Evolutionary conservation across 2,888 invertebrate species (phyloP), one percentile per base, ranked within the genome.

Genomic region (Drosophila fungiperda): DNA sequence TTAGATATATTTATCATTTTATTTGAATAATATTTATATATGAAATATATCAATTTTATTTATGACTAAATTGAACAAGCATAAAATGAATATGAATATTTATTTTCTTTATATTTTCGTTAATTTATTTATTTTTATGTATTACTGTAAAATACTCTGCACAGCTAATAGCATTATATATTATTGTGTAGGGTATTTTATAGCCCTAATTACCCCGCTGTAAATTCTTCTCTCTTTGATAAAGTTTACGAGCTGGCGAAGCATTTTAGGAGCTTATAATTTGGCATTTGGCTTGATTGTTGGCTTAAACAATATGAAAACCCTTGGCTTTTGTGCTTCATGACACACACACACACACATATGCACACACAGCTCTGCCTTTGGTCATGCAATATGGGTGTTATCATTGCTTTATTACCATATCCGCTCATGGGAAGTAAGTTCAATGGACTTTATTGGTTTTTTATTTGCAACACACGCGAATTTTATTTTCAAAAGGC

Each of bases 391-490:
- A 67, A 78, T 64, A 64, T 68, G 20, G 60, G 38, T 53, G 59
- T 78, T 82, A 73, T 79, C 78, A 73, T 78, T 79, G 69, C 69
- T 82, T 69, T 70, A 73, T 69, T 78, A 78, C 53, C 58, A 52
- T 54, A 61, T 50, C 50, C 32, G 53, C 63, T 50, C 50, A 66
- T 66, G 61, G 68, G 66, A n/a, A 15, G 8, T 38, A 26, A 57
- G 69, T 74, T 70, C 65, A 80, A 64, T 66, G 72, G 54, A 66
- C 50, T 54, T 58, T 23, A 57, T 26, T 48, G 48, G 68, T 53
- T 49, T 54, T 58, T 61, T 63, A 48, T 57, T 63, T 52, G 32
- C 48, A 64, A 33, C 15, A 33, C 15, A 49, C 42, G 64, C 32
- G 57, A 36, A 69, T 40, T 80, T 72, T 74, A 54, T 70, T 65